phyloP scores from a whole-genome alignment of 2,888 invertebrate species.

The Hedychridium roseum region DNA sequence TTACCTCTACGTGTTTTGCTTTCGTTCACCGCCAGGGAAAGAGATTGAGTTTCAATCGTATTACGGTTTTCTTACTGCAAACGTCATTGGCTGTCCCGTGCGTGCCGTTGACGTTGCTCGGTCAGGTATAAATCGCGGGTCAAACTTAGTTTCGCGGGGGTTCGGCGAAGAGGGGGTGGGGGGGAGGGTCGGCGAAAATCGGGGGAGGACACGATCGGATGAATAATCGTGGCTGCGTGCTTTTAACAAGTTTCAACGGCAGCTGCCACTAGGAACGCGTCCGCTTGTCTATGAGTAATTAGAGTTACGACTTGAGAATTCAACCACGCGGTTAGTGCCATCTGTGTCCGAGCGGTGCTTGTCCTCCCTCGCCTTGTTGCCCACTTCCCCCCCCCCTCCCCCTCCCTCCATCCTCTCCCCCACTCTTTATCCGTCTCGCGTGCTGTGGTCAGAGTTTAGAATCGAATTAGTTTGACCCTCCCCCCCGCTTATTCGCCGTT shows the following conservation, averaged over 20 bases:
- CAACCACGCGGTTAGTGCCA: constrained; percentile 63
- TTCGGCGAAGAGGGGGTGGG: no score
- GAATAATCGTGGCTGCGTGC: constrained; percentile 38
- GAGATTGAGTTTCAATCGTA: no score
- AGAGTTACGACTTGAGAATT: constrained; percentile 64
- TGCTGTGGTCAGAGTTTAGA: constrained; percentile 63
- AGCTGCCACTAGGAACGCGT: constrained; percentile 59
- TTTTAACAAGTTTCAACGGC: constrained; percentile 61
- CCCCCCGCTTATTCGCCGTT: constrained; percentile 47
- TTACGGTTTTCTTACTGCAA: no score
- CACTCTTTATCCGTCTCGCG: constrained; percentile 30
- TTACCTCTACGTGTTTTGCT: no score
- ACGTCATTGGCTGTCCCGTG: no score
- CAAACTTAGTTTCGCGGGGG: no score
- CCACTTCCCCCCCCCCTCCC: constrained; percentile 11
- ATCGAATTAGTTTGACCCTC: constrained; percentile 64
- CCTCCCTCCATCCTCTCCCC: constrained; percentile 10
- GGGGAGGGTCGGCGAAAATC: no score
- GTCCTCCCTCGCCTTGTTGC: constrained; percentile 36
- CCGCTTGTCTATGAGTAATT: constrained; percentile 64
- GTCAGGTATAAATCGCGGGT: no score
- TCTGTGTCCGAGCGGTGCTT: constrained; percentile 59
- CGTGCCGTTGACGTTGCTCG: no score
- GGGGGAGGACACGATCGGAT: constrained; percentile 30
- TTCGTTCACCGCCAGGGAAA: no score